Evolutionary conservation across 2,888 invertebrate genomes (phyloP), one percentile per base, ranked within the genome.

Genomic region (Oasisia sp.): DNA sequence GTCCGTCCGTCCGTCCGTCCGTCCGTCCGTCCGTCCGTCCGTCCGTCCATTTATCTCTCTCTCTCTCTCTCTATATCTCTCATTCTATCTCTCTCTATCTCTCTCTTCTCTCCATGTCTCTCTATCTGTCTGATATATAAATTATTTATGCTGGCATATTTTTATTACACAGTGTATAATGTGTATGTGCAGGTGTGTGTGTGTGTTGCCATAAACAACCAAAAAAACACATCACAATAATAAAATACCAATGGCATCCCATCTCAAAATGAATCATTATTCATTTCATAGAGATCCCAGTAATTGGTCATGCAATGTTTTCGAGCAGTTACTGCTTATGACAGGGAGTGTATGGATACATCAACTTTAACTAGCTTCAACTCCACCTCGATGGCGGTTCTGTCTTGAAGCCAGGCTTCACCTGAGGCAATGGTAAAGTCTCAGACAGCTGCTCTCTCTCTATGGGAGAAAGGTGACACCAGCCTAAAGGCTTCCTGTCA

Each of bases 401-500:
- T 3, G n/a, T 74, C 74, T 27, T 27, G n/a, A n/a, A 19, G 74
- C 74, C 7, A 74, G 74, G 19, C 74, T n/a, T 74, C 74, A 74
- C 74, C 74, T 27, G 74, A n/a, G 74, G 74, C 38, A 38, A 27
- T 27, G n/a, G 74, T 74, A 74, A 74, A 74, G n/a, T 74, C 74
- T 74, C n/a, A 27, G 74, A 74, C 74, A 74, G 74, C 74, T 74
- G 74, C 27, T 74, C 19, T 27, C 19, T 27, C 74, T 74, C 5
- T 74, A 27, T 27, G 7, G 7, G 5, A 74, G 74, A 74, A 74
- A 74, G 27, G 19, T 14, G 74, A 74, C 74, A 74, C 74, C 74
- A 74, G 74, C 74, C 74, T 74, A n/a, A 74, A 74, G 74, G 74
- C 74, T 74, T 74, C 74, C 74, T 74, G 74, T 74, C 74, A 74